These are phyloP conservation scores for Hirtodrosophila histrioides DNA, from an alignment of 2,888 invertebrate species.

Conservation along the genomic window DNA sequence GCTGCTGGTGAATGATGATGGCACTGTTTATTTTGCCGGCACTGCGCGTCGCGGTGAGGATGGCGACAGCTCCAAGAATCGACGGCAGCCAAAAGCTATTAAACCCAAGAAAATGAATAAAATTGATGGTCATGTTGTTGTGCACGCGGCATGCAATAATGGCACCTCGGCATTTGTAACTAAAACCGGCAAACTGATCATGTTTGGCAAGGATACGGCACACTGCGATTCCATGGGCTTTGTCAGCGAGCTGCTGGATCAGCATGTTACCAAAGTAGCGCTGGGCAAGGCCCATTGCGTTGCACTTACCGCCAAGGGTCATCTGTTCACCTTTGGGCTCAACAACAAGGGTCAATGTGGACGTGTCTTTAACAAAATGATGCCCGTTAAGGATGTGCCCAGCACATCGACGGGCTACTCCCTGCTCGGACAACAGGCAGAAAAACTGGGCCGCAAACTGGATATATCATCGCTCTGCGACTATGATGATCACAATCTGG, in stretches of 20 bases:
- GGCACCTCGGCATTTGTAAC: constrained; percentile 97
- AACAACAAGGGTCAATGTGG: constrained; percentile 99
- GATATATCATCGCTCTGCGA: constrained; percentile 84
- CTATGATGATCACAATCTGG: constrained; percentile 86
- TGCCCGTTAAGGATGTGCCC: constrained; percentile 83
- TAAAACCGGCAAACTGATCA: constrained; percentile 93
- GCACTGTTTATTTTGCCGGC: constrained; percentile 94
- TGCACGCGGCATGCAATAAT: constrained; percentile 95
- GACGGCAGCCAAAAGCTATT: constrained; percentile 94
- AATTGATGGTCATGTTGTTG: constrained; percentile 93
- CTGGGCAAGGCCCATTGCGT: constrained; percentile 99
- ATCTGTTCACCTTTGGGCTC: constrained; percentile 97
- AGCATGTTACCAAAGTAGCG: constrained; percentile 90
- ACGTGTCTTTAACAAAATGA: constrained; percentile 89
- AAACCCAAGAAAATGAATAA: constrained; percentile 96
- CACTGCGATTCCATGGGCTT: constrained; percentile 91
- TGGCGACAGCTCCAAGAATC: constrained; percentile 92
- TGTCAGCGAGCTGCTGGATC: constrained; percentile 90
- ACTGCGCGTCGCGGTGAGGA: constrained; percentile 96
- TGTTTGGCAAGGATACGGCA: constrained; percentile 97
- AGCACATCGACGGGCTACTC: constrained; percentile 58
- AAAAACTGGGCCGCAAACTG: constrained; percentile 77
- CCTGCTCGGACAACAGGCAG: constrained; percentile 49
- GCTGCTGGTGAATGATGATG: constrained; percentile 95
- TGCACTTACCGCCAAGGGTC: constrained; percentile 93